Percentiles rank a stretch among this genome's conserved stretches.
Evolutionary conservation across 92 coral and sea anemone species (phyloP).

Genomic region (Porites divaricata): DNA sequence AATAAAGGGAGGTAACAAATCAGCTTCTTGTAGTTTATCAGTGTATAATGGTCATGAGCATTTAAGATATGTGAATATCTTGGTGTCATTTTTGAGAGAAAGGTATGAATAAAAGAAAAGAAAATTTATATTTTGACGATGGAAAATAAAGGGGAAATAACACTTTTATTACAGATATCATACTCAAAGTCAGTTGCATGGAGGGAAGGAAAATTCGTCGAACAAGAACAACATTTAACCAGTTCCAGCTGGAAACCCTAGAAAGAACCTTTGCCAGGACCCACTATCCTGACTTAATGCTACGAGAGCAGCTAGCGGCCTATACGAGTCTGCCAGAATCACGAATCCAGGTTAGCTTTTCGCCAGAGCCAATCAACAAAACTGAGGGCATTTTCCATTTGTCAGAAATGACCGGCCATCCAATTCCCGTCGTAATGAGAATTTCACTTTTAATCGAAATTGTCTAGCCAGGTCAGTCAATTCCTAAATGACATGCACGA

Average conservation of each 20-base stretch:
- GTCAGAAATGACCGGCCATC: not conserved
- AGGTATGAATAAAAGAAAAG: too few species aligned
- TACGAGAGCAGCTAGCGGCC: slow-evolving; percentile 91
- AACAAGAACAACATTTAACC: slow-evolving; percentile 97
- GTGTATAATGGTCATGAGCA: too few species aligned
- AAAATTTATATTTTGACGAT: too few species aligned
- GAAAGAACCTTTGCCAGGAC: slow-evolving; percentile 96
- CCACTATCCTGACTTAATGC: slow-evolving; percentile 94
- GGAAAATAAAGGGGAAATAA: not conserved
- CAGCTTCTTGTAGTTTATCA: too few species aligned
- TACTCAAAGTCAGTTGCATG: slow-evolving; percentile 77
- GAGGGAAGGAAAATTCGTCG: slow-evolving; percentile 94
- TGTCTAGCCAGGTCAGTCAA: too few species aligned
- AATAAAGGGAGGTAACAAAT: too few species aligned
- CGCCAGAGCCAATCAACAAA: not conserved
- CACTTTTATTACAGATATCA: slow-evolving; percentile 64
- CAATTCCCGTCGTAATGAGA: not conserved
- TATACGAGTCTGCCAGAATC: slow-evolving; percentile 98
- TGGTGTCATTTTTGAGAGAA: too few species aligned
- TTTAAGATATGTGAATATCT: too few species aligned
- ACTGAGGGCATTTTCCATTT: not conserved
- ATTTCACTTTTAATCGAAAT: too few species aligned
- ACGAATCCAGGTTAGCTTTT: slow-evolving; percentile 84
- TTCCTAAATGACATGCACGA: too few species aligned
- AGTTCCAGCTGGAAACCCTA: slow-evolving; percentile 94